Evolutionary conservation across 2,113 vertebrate genomes (phyloP).

Genomic region (Triplophysa siluroides): DNA sequence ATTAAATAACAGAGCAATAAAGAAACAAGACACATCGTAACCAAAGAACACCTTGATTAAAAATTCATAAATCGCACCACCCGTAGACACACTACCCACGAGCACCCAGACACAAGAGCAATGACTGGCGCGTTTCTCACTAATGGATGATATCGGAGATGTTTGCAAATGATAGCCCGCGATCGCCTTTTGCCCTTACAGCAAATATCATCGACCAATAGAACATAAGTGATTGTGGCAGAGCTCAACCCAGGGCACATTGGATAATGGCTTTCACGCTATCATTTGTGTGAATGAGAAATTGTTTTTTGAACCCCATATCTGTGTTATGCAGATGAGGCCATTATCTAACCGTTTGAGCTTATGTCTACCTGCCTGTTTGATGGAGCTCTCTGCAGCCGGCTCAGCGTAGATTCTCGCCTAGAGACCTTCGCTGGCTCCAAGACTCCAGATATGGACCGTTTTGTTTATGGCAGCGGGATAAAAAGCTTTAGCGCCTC

Average conservation of each 20-base stretch:
- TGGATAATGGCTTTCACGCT: slow-evolving; percentile 61
- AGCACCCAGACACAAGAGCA: slow-evolving; percentile 25
- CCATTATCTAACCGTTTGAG: slow-evolving; percentile 67
- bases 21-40: slow-evolving; percentile 39
- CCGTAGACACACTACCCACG: slow-evolving; percentile 5
- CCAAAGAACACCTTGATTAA: slow-evolving; percentile 39
- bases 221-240: slow-evolving; percentile 39
- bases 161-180: slow-evolving; percentile 41
- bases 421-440: slow-evolving; percentile 2
- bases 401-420: background rate
- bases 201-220: slow-evolving; percentile 54
- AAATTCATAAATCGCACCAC: slow-evolving; percentile 34
- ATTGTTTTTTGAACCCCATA: slow-evolving; percentile 58
- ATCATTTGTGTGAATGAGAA: slow-evolving; percentile 52
- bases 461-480: slow-evolving; percentile 63
- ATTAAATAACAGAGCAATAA: slow-evolving; percentile 30
- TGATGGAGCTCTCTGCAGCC: slow-evolving; percentile 37
- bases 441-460: slow-evolving; percentile 46
- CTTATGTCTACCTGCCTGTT: slow-evolving; percentile 49
- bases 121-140: slow-evolving; percentile 9
- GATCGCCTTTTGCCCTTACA: slow-evolving; percentile 38
- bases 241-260: slow-evolving; percentile 45
- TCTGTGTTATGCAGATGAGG: slow-evolving; percentile 70
- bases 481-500: slow-evolving; percentile 60
- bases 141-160: slow-evolving; percentile 19